phyloP scores from a whole-genome alignment of 2,113 vertebrate genomes.

The Glareola pratincola region DNA sequence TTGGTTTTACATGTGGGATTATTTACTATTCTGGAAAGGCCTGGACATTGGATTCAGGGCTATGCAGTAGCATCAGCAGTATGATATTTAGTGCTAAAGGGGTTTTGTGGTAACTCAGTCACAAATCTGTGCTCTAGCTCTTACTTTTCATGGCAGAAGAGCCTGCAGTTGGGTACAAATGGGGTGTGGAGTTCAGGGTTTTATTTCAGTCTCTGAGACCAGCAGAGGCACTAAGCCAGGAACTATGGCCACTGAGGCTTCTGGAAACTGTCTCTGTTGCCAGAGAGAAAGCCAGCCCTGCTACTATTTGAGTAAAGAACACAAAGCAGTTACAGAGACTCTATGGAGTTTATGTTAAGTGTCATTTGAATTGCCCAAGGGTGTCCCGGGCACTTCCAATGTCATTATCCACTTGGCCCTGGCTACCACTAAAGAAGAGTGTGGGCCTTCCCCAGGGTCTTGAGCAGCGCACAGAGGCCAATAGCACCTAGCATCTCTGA shows the following conservation, averaged over 20 bases:
- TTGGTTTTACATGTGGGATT: background rate
- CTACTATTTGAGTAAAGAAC: background rate
- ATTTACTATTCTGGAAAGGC: background rate
- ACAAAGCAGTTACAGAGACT: background rate
- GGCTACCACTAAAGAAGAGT: background rate
- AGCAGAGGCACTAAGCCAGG: background rate
- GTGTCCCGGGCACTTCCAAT: background rate
- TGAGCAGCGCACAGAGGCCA: background rate
- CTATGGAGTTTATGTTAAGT: background rate
- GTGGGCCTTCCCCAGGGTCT: fast-evolving
- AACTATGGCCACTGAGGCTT: background rate
- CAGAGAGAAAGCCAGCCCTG: background rate
- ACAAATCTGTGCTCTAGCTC: background rate
- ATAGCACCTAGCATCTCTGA: background rate
- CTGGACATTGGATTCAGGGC: background rate
- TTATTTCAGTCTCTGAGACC: background rate
- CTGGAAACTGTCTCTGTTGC: background rate
- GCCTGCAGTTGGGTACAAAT: background rate
- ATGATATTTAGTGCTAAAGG: background rate
- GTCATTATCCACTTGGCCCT: background rate
- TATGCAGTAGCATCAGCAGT: background rate
- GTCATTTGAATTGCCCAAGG: background rate
- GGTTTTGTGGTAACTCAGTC: background rate
- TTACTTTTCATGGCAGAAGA: background rate
- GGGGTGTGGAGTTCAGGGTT: background rate